A percentile compares a stretch with the other conserved stretches of the same genome.
Evolutionary conservation across 2,888 invertebrate genomes (phyloP).

Genomic region (Apotomis turbidana): DNA sequence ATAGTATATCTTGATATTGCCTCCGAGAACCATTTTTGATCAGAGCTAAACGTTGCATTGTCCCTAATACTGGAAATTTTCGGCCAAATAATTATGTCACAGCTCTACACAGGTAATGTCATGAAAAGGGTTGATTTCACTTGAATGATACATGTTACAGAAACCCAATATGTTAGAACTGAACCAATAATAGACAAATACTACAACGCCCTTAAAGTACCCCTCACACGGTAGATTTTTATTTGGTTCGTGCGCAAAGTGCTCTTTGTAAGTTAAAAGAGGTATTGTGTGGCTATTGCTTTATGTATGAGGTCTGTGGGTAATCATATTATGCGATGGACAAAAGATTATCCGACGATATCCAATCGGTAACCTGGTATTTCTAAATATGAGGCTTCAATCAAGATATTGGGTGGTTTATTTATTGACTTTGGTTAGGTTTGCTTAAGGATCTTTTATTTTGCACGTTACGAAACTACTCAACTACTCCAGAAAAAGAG

Average conservation of each 20-base stretch:
- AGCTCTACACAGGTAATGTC: not conserved
- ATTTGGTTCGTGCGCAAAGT: not conserved
- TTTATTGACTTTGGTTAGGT: not conserved
- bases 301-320: not conserved
- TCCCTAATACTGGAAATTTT: too few species aligned
- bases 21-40: too few species aligned
- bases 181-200: not conserved
- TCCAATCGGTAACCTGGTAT: not conserved
- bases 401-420: not conserved
- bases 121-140: constrained; percentile 21
- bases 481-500: too few species aligned
- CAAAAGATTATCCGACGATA: not conserved
- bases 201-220: not conserved
- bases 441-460: too few species aligned
- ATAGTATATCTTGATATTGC: too few species aligned
- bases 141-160: constrained; percentile 7
- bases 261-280: not conserved
- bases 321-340: constrained; percentile 1
- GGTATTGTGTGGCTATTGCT: not conserved
- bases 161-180: constrained; percentile 6
- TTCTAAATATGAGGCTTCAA: not conserved
- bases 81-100: not conserved
- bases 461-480: too few species aligned
- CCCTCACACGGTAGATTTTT: not conserved
- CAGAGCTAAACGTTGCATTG: too few species aligned